Conservation (phyloP, 2,797 vertebrate genomes). For the Crypturellus tataupa region DNA sequence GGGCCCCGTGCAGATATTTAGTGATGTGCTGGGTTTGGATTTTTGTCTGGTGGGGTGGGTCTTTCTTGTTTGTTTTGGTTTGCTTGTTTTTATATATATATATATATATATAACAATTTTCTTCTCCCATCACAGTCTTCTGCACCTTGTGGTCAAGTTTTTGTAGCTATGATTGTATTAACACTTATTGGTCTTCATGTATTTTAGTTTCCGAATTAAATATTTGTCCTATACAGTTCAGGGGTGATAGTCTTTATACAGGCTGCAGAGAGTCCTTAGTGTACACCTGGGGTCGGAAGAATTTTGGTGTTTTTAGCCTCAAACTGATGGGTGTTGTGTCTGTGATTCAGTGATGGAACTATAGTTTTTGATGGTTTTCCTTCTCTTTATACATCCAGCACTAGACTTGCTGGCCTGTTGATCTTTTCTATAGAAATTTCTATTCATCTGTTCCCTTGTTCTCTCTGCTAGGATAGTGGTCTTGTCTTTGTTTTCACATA, state of each 20-base stretch:
- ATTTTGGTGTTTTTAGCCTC: background rate
- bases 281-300: background rate
- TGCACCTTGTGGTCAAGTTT: background rate
- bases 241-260: background rate
- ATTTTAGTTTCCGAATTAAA: background rate
- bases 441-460: background rate
- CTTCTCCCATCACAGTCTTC: background rate
- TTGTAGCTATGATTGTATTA: background rate
- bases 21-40: too few species aligned
- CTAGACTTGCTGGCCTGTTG: background rate
- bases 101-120: background rate
- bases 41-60: too few species aligned
- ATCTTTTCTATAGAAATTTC: background rate
- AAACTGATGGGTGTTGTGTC: rapidly evolving
- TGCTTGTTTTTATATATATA: too few species aligned
- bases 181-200: background rate
- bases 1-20: background rate
- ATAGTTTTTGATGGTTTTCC: background rate
- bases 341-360: rapidly evolving
- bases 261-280: background rate
- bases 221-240: background rate
- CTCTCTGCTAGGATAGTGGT: background rate
- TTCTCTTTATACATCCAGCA: rapidly evolving
- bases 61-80: too few species aligned
- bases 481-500: background rate